These are phyloP conservation scores for Leptodirus hochenwartii DNA, from an alignment of 2,888 invertebrate species.

Conservation along the genomic window DNA sequence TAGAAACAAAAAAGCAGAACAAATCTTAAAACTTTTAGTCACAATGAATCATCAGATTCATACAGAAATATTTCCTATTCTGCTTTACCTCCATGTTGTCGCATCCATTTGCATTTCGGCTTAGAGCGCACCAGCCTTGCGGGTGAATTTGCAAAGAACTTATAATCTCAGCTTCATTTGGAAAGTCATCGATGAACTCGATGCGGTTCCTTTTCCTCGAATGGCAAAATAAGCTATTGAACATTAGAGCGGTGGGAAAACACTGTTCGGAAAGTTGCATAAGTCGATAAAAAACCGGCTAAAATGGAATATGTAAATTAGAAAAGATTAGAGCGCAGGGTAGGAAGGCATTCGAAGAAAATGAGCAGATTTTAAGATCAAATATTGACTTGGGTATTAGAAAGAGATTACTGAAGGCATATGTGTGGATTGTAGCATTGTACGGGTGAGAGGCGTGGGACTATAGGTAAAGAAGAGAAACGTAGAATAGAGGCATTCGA, in stretches of 20 bases:
- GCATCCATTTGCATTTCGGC: slow-evolving; percentile 71
- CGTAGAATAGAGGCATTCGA: too few relatives aligned
- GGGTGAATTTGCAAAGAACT: slow-evolving; percentile 79
- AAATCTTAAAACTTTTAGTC: too few relatives aligned
- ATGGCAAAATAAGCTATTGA: slow-evolving; percentile 63
- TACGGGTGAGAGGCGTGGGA: too few relatives aligned
- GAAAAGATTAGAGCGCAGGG: background rate
- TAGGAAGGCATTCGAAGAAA: too few relatives aligned
- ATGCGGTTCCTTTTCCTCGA: slow-evolving; percentile 62
- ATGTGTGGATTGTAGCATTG: too few relatives aligned
- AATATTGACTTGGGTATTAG: too few relatives aligned
- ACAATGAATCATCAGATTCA: too few relatives aligned
- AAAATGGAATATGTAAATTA: slow-evolving; percentile 20
- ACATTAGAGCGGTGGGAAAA: slow-evolving; percentile 62
- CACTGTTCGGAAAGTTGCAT: slow-evolving; percentile 76
- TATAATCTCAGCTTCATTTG: slow-evolving; percentile 81
- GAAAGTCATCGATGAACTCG: slow-evolving; percentile 84
- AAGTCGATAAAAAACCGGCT: slow-evolving; percentile 77
- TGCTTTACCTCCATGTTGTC: slow-evolving; percentile 72
- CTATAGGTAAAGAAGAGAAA: too few relatives aligned
- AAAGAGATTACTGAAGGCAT: too few relatives aligned
- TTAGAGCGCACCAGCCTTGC: slow-evolving; percentile 75
- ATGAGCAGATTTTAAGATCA: too few relatives aligned
- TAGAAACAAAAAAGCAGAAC: too few relatives aligned
- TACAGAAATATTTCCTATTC: too few relatives aligned